A percentile compares a stretch with the other conserved stretches of the same genome.
Conservation (phyloP, 2,113 vertebrate species). For the Ahaetulla prasina region DNA sequence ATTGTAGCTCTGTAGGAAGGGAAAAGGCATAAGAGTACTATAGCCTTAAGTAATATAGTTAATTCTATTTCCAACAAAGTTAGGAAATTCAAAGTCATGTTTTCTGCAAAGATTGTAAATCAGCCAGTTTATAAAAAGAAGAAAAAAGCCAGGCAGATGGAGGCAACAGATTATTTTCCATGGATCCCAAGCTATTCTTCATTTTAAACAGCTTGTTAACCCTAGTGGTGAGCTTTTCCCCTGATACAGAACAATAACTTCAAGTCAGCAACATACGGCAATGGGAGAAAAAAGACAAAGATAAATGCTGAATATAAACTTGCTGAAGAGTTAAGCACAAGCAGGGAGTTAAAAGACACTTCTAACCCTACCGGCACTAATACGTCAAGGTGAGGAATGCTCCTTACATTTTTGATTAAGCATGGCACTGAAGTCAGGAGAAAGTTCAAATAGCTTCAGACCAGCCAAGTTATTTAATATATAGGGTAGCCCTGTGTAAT, state of each 20-base stretch:
- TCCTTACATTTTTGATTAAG: slow-evolving; percentile 1
- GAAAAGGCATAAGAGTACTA: neutral
- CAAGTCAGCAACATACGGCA: slow-evolving; percentile 4
- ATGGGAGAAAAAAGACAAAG: slow-evolving; percentile 8
- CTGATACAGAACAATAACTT: slow-evolving; percentile 47
- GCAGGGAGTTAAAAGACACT: neutral
- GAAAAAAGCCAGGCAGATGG: slow-evolving; percentile 52
- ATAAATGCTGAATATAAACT: slow-evolving; percentile 34
- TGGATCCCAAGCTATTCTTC: slow-evolving; percentile 65
- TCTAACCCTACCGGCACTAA: neutral
- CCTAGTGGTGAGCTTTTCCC: slow-evolving; percentile 65
- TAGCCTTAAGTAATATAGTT: slow-evolving; percentile 7
- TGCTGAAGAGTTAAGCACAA: slow-evolving; percentile 17
- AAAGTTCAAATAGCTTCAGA: slow-evolving; percentile 42
- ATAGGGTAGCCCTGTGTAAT: slow-evolving; percentile 20
- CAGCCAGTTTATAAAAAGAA: slow-evolving; percentile 25
- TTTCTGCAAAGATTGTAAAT: neutral
- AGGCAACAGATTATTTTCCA: slow-evolving; percentile 59
- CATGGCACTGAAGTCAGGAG: slow-evolving; percentile 8
- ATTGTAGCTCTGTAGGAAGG: neutral
- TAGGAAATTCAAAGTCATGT: slow-evolving; percentile 37
- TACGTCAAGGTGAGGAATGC: slow-evolving; percentile 8
- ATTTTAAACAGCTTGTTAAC: slow-evolving; percentile 75
- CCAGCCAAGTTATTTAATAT: neutral
- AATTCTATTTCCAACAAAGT: slow-evolving; percentile 10